Evolutionary conservation across 2,888 invertebrate genomes (phyloP).

Genomic region (Rotaria magnacalcarata): DNA sequence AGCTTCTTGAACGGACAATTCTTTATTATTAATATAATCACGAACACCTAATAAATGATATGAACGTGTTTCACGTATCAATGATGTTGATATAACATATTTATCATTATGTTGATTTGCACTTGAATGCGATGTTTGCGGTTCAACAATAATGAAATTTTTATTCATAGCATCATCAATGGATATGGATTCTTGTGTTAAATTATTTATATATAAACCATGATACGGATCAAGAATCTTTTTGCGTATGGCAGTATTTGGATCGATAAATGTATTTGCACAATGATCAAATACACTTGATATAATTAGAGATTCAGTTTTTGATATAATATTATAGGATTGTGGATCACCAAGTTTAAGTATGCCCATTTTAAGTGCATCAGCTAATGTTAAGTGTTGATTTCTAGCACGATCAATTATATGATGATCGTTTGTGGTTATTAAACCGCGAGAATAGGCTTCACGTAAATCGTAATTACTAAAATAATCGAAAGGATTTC

Average conservation of each 20-base stretch:
- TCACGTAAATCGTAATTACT: neutral
- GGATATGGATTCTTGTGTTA: conserved; percentile 28
- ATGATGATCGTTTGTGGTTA: neutral
- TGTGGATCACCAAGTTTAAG: conserved; percentile 39
- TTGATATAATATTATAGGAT: conserved; percentile 34
- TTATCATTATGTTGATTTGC: neutral
- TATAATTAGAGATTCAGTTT: conserved; percentile 43
- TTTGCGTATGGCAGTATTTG: conserved; percentile 41
- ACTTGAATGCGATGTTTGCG: neutral
- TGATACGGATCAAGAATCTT: conserved; percentile 43
- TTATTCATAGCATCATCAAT: conserved; percentile 43
- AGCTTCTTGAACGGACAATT: conserved; percentile 43
- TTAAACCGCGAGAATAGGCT: neutral
- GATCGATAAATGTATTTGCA: conserved; percentile 29
- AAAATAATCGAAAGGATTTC: neutral
- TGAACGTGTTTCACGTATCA: conserved; percentile 45
- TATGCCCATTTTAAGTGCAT: conserved; percentile 40
- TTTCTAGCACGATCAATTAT: neutral
- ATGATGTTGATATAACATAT: conserved; percentile 41
- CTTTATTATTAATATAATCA: conserved; percentile 41
- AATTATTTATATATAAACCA: conserved; percentile 30
- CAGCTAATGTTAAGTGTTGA: neutral
- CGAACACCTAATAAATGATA: conserved; percentile 43
- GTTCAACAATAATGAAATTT: conserved; percentile 38
- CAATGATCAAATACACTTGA: conserved; percentile 38